These are phyloP conservation scores for Dicyrtomina minuta DNA, from an alignment of 2,888 invertebrate genomes.

Conservation along the genomic window DNA sequence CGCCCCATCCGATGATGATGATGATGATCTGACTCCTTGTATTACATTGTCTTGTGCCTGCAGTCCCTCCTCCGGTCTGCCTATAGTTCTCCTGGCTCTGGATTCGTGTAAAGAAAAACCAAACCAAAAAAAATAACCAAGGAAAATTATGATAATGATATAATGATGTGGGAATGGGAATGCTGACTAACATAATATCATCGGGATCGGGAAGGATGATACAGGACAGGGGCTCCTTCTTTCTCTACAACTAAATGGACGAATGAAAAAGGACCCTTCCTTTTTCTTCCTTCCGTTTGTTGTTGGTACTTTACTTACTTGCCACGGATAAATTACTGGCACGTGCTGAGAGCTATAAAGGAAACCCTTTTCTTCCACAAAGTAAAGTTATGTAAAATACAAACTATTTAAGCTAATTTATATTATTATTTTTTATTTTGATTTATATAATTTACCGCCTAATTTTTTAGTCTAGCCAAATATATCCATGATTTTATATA, in stretches of 20 bases:
- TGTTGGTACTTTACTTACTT: no score
- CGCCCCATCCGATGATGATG: no score
- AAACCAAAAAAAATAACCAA: no score
- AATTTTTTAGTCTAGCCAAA: no score
- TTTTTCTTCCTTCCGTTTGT: background rate
- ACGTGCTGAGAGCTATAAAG: slow-evolving; percentile 10
- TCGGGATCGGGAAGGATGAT: background rate
- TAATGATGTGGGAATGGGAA: background rate
- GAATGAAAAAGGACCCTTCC: slow-evolving; percentile 1
- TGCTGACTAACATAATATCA: no score
- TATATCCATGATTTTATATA: no score
- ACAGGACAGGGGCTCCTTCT: background rate
- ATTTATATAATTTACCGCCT: no score
- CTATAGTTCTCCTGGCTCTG: background rate
- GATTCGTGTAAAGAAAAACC: background rate
- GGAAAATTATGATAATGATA: slow-evolving; percentile 4
- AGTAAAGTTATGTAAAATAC: no score
- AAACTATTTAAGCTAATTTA: no score
- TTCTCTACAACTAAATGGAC: background rate
- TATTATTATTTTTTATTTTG: no score
- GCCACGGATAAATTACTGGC: slow-evolving; percentile 24
- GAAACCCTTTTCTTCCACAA: background rate
- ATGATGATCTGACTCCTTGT: no score
- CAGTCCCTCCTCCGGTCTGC: background rate
- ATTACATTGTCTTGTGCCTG: no score